Evolutionary conservation across 2,113 vertebrate genomes (phyloP), one percentile per base, ranked within the genome.

Genomic region (Diphyllodes magnificus): DNA sequence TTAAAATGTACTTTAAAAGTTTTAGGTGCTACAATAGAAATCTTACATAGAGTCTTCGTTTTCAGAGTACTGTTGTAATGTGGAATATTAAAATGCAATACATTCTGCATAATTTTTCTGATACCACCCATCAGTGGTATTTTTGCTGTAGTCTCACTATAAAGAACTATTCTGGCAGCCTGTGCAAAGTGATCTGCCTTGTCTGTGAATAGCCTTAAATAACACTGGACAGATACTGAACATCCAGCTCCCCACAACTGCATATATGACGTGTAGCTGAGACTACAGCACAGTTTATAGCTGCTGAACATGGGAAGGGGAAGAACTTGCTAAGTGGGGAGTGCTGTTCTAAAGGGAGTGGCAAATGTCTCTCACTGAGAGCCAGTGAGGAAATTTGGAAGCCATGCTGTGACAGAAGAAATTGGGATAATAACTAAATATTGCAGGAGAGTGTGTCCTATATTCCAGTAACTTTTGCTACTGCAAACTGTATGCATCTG

Each of bases 201-300:
- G 40, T 35, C 37, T 71, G 0, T 83, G 51, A 83, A 37, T 15
- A 68, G 21, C 44, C 16, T 54, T 92, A 42, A 81, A 14, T 61
- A 72, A 65, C 60, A 42, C 37, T 40, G 20, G 30, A 21, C 30
- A 35, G 25, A 42, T 61, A 11, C 30, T 42, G 53, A 71, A 17
- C 15, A 56, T 75, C 15, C 24, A 56, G 21, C 51, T 86, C 40
- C 39, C 47, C n/a, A n/a, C 60, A 82, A 35, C 30, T 63, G 15
- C 23, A 5, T 54, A 4, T 40, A 23, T 88, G 45, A 63, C 0
- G 0, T 39, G 28, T 15, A 40, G 15, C 15, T 80, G 65, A 68
- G 37, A 30, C 16, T 57, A 18, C 14, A 24, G 21, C 35, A 19
- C 23, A 57, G 20, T 59, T 90, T 64, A n/a, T 82, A 77, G 31